phyloP scores from a whole-genome alignment of 2,113 vertebrate species.

The Scytalopus superciliaris region DNA sequence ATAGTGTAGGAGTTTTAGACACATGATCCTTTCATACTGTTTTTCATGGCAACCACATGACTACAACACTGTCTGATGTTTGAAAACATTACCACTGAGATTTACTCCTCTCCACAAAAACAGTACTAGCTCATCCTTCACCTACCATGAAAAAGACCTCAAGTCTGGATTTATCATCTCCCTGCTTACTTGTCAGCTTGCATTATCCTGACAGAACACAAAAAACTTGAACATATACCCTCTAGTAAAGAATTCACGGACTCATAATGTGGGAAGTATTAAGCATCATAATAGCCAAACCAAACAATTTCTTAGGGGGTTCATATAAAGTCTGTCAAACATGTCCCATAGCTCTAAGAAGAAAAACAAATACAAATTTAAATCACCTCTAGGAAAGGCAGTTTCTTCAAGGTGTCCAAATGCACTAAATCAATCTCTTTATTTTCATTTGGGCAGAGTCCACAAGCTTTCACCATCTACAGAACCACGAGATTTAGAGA shows the following conservation, averaged over 20 bases:
- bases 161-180: conserved; percentile 24
- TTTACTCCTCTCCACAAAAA: background rate
- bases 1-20: background rate
- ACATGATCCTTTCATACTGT: background rate
- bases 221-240: background rate
- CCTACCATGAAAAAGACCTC: conserved; percentile 8
- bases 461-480: conserved; percentile 2
- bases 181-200: background rate
- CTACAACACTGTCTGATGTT: background rate
- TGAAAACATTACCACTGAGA: background rate
- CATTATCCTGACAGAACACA: background rate
- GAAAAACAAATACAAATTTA: conserved; percentile 38
- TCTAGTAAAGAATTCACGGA: background rate
- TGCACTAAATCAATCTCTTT: background rate
- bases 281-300: background rate
- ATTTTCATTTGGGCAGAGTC: background rate
- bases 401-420: conserved; percentile 18
- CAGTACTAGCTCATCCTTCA: conserved; percentile 17
- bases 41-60: background rate
- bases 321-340: background rate
- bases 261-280: background rate
- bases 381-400: background rate
- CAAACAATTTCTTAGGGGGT: background rate
- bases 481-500: background rate
- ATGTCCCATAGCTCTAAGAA: background rate